Evolutionary conservation across 2,888 invertebrate species (phyloP).

Genomic region (Belgica antarctica): DNA sequence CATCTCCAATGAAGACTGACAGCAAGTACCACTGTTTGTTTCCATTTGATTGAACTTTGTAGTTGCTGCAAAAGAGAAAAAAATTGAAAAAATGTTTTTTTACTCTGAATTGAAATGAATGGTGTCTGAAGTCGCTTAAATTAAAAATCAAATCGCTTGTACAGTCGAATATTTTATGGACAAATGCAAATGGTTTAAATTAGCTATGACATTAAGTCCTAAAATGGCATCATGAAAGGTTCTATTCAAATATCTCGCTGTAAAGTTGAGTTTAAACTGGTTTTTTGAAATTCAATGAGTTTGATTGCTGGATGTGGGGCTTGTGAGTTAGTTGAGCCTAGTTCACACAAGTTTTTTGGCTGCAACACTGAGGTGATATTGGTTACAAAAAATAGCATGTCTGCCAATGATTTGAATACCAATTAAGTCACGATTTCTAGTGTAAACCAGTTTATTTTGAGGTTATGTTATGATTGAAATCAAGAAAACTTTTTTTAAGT

Average conservation of each 20-base stretch:
- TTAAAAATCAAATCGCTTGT: not conserved
- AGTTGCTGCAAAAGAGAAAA: slow-evolving; percentile 62
- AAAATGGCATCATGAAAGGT: not conserved
- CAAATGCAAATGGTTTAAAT: slow-evolving; percentile 9
- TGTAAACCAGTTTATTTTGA: too few species aligned
- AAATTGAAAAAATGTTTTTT: too few species aligned
- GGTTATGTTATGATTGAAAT: too few species aligned
- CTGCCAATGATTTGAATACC: too few species aligned
- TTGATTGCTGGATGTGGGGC: too few species aligned
- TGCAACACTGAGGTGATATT: too few species aligned
- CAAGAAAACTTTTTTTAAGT: too few species aligned
- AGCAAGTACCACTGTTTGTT: slow-evolving; percentile 79
- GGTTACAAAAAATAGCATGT: too few species aligned
- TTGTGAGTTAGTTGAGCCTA: not conserved
- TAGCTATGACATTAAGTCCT: slow-evolving; percentile 20
- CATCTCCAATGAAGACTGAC: slow-evolving; percentile 82
- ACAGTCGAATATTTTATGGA: not conserved
- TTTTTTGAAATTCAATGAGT: not conserved
- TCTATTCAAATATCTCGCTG: slow-evolving; percentile 1
- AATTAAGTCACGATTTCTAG: too few species aligned
- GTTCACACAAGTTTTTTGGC: too few species aligned
- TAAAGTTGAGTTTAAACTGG: too few species aligned
- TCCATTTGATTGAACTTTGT: slow-evolving; percentile 71
- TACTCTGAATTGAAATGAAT: not conserved
- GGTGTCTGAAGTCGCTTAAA: not conserved